Evolutionary conservation across 2,797 vertebrate genomes (phyloP).

Genomic region (Sebastes itinus): DNA sequence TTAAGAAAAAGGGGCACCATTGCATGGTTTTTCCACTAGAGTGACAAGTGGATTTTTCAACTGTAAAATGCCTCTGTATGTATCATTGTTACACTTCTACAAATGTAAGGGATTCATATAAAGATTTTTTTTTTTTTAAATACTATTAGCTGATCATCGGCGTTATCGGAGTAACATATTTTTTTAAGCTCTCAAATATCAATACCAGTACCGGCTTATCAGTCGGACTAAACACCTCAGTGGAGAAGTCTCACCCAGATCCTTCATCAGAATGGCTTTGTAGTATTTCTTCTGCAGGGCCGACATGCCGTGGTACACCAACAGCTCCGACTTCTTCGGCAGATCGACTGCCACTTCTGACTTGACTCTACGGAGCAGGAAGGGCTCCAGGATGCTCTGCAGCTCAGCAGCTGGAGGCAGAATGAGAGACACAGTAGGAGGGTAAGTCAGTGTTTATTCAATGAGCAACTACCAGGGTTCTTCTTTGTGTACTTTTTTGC

Average conservation of each 20-base stretch:
- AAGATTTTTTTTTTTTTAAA: no score
- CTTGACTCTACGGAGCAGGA: conserved; percentile 92
- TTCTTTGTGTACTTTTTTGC: no score
- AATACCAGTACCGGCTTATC: not conserved
- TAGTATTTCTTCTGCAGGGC: conserved; percentile 92
- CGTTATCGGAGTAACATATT: not conserved
- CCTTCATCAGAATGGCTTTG: conserved; percentile 90
- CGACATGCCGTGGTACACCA: conserved; percentile 94
- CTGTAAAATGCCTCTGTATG: no score
- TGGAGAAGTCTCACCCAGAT: conserved; percentile 82
- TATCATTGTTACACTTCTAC: no score
- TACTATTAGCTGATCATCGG: no score
- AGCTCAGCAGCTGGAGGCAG: conserved; percentile 84
- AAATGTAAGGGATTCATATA: no score
- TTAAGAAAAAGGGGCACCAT: not conserved
- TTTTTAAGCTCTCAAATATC: not conserved
- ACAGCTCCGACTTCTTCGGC: conserved; percentile 89
- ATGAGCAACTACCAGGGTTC: no score
- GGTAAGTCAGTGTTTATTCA: no score
- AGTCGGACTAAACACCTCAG: not conserved
- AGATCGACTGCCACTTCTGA: conserved; percentile 89
- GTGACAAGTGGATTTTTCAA: not conserved
- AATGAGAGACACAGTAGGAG: not conserved
- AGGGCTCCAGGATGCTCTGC: conserved; percentile 88
- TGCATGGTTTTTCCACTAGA: not conserved